A percentile compares a stretch with the other conserved stretches of the same genome.
These are phyloP conservation scores for Acipenser transmontanus DNA, from an alignment of 2,797 vertebrate genomes.

Conservation along the genomic window DNA sequence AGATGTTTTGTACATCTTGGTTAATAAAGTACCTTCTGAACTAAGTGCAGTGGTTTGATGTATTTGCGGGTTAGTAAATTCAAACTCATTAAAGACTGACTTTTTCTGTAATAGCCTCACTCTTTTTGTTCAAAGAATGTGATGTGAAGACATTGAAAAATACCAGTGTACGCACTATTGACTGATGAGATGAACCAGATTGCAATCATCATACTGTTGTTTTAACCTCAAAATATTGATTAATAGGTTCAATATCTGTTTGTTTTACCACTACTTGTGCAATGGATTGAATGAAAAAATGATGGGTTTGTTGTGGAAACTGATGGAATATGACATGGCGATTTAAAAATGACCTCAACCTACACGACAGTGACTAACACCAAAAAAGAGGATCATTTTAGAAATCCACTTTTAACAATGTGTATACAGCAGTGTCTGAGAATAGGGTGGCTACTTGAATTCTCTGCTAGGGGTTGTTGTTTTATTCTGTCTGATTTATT, in stretches of 20 bases:
- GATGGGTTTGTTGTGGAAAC: slow-evolving; percentile 5
- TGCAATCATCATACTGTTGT: slow-evolving; percentile 1
- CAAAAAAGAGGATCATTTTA: no score
- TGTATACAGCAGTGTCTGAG: no score
- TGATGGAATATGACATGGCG: slow-evolving; percentile 1
- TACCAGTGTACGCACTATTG: neutral
- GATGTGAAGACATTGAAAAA: neutral
- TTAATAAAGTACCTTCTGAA: neutral
- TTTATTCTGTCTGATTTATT: no score
- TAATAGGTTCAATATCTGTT: slow-evolving; percentile 5
- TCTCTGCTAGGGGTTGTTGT: no score
- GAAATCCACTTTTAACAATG: no score
- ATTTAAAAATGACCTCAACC: slow-evolving; percentile 11
- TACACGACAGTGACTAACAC: neutral
- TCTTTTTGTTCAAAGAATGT: slow-evolving; percentile 2
- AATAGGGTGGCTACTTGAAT: no score
- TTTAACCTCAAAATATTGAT: slow-evolving; percentile 10
- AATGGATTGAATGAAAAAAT: neutral
- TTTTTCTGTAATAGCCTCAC: slow-evolving; percentile 1
- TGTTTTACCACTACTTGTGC: neutral
- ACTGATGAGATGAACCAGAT: slow-evolving; percentile 2
- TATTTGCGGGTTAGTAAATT: neutral
- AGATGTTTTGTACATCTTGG: neutral
- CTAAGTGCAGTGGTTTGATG: neutral
- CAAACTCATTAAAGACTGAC: neutral